Evolutionary conservation across 2,797 vertebrate species (phyloP).

Genomic region (Steatocranus sp.): DNA sequence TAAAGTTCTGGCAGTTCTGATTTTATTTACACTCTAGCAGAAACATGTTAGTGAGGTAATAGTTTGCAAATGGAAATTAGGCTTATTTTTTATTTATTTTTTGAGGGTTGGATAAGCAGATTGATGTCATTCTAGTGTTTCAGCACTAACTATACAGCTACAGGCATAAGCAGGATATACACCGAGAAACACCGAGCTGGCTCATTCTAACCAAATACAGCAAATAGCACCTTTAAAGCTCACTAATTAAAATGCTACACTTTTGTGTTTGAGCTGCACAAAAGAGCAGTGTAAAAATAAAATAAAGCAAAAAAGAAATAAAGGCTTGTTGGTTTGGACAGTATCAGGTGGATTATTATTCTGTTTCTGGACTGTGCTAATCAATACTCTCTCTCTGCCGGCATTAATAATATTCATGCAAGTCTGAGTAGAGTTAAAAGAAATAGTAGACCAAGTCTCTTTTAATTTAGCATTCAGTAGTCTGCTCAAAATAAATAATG

Average conservation of each 20-base stretch:
- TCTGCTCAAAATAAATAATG: neutral
- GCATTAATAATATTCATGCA: neutral
- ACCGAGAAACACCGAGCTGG: neutral
- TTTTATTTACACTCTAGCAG: neutral
- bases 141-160: neutral
- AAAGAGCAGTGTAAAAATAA: neutral
- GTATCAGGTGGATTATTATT: neutral
- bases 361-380: neutral
- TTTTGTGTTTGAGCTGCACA: neutral
- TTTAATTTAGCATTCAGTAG: neutral
- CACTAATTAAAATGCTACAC: neutral
- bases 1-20: neutral
- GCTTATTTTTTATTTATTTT: neutral
- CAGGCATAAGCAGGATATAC: neutral
- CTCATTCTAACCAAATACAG: neutral
- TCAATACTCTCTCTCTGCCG: neutral
- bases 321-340: neutral
- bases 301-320: neutral
- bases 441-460: neutral
- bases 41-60: neutral
- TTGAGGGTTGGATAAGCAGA: neutral
- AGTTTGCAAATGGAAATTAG: neutral
- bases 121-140: neutral
- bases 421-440: neutral
- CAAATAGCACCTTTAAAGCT: neutral